A percentile compares a stretch with the other conserved stretches of the same genome.
Conservation (phyloP, 2,797 vertebrate species). For the Tinamus major region DNA sequence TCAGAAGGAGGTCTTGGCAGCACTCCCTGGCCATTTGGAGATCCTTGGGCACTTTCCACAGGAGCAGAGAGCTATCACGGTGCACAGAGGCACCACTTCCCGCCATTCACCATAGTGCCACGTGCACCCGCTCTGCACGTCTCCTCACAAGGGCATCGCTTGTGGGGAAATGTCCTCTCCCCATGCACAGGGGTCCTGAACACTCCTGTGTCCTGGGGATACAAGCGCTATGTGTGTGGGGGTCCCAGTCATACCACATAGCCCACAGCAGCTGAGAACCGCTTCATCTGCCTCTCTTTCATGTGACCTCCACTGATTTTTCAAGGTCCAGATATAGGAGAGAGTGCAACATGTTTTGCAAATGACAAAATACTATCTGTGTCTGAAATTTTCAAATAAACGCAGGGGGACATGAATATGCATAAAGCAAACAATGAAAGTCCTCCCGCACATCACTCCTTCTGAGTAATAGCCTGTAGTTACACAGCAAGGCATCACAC, state of each 20-base stretch:
- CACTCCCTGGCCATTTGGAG: fast-evolving
- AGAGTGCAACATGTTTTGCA: neutral
- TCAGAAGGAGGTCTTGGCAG: neutral
- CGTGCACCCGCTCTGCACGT: neutral
- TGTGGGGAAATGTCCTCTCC: fast-evolving
- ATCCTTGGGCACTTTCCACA: neutral
- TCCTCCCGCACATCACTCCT: neutral
- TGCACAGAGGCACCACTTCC: neutral
- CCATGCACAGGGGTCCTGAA: neutral
- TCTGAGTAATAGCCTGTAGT: neutral
- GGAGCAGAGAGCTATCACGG: fast-evolving
- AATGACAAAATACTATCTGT: neutral
- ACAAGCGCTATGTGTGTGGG: neutral
- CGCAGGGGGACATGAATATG: neutral
- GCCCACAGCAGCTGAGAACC: neutral
- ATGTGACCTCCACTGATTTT: neutral
- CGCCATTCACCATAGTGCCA: fast-evolving
- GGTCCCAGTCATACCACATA: fast-evolving
- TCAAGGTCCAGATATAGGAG: neutral
- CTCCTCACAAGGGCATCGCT: neutral
- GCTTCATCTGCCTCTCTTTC: neutral
- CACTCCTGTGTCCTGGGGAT: fast-evolving
- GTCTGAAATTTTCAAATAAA: neutral
- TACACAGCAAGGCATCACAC: fast-evolving
- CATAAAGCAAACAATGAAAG: neutral